phyloP scores from a whole-genome alignment of 2,113 vertebrate genomes.

The Chionomys nivalis region DNA sequence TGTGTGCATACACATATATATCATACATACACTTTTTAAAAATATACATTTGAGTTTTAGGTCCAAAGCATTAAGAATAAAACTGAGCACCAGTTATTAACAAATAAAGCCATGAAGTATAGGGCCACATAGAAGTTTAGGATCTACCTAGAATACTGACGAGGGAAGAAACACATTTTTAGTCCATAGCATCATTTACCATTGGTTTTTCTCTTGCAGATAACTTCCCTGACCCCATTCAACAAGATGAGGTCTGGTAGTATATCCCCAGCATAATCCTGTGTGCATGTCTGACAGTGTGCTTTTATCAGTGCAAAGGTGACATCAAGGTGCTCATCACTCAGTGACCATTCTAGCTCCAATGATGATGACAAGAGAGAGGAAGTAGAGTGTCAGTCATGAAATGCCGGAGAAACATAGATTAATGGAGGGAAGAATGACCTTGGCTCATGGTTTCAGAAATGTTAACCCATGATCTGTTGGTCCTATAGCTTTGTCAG shows the following conservation, averaged over 20 bases:
- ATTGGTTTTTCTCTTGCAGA: background rate
- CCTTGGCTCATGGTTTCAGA: background rate
- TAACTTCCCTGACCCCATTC: background rate
- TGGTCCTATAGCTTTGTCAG: background rate
- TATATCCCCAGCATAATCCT: background rate
- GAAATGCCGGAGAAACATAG: background rate
- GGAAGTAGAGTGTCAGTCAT: background rate
- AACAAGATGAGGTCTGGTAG: too few relatives aligned
- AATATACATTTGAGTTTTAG: background rate
- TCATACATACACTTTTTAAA: background rate
- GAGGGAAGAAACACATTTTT: background rate
- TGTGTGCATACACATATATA: background rate
- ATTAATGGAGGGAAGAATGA: background rate
- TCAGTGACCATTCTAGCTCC: background rate
- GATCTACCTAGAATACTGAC: background rate
- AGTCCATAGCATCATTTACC: background rate
- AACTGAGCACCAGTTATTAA: background rate
- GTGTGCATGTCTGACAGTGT: background rate
- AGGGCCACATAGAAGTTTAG: background rate
- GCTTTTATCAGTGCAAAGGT: background rate
- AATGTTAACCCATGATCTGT: background rate
- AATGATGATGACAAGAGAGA: background rate
- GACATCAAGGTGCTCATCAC: background rate
- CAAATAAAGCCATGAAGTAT: background rate
- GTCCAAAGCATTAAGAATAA: background rate